phyloP scores from a whole-genome alignment of 2,888 invertebrate species.

The Nephrocerus scutellatus region DNA sequence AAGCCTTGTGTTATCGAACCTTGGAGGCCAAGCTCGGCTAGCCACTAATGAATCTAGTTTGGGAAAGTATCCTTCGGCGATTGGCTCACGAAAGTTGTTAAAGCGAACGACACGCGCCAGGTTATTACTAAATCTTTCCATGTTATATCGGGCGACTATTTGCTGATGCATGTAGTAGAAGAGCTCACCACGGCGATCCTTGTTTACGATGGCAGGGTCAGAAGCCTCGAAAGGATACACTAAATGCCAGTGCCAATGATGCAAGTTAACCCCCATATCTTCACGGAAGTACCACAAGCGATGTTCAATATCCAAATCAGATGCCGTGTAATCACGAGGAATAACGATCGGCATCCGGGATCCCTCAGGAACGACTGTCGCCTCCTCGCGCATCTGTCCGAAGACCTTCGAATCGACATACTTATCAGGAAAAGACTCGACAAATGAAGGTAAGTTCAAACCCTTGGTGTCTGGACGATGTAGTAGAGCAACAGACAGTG shows the following conservation, averaged over 20 bases:
- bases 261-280: slow-evolving; percentile 51
- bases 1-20: slow-evolving; percentile 54
- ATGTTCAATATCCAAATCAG: slow-evolving; percentile 68
- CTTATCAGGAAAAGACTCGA: slow-evolving; percentile 60
- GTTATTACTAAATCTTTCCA: slow-evolving; percentile 67
- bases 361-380: slow-evolving; percentile 55
- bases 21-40: slow-evolving; percentile 67
- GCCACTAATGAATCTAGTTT: slow-evolving; percentile 74
- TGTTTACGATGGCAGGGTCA: slow-evolving; percentile 51
- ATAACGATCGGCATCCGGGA: slow-evolving; percentile 58
- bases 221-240: slow-evolving; percentile 70
- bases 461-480: slow-evolving; percentile 59
- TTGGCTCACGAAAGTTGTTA: slow-evolving; percentile 61
- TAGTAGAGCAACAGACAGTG: slow-evolving; percentile 66
- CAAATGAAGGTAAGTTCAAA: slow-evolving; percentile 55
- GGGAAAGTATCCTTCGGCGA: slow-evolving; percentile 74
- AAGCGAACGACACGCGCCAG: slow-evolving; percentile 57
- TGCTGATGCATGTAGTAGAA: slow-evolving; percentile 75
- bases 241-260: slow-evolving; percentile 56
- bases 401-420: slow-evolving; percentile 59
- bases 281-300: slow-evolving; percentile 54
- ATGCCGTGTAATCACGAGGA: slow-evolving; percentile 67
- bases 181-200: slow-evolving; percentile 70
- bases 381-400: slow-evolving; percentile 52
- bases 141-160: slow-evolving; percentile 59